Evolutionary conservation across 2,113 vertebrate species (phyloP), one percentile per base, ranked within the genome.

Genomic region (Hippocampus comes): DNA sequence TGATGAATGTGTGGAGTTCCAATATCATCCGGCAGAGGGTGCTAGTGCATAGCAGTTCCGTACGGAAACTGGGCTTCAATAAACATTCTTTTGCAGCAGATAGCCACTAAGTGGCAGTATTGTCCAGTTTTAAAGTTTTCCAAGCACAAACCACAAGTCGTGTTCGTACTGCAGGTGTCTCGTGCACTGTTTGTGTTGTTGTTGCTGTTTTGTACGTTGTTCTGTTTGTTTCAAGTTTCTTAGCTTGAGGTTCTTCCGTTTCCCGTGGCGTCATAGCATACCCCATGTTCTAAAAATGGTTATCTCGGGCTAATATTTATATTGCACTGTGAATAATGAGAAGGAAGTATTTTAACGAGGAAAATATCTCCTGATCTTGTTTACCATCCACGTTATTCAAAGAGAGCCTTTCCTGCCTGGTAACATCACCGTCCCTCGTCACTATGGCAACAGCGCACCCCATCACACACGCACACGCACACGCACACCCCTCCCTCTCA

Each of bases 371-470:
- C 68, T 73, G 65, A 69, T 78, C 77, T 79, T 86, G 78, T 78
- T 81, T 78, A 81, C 74, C 72, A 41, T 65, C 74, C 65, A 59
- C 66, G 80, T 73, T 74, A 68, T 65, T 80, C 76, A 65, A 67
- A 78, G 76, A 72, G 78, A 71, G 65, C 74, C 81, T 84, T 84
- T 85, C 86, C 85, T 88, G 87, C 87, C 84, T 89, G 79, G 82
- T 78, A 88, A 91, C 89, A 80, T 87, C 90, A 87, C 87, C 90
- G 88, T 92, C 89, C 91, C 84, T 66, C 78, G 85, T 92, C 86
- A 82, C 92, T 86, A 93, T 93, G 84, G 92, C 86, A 93, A 93
- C 92, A 88, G 78, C 84, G 83, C 81, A 21, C 12, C 63, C 17
- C 61, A 66, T 59, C 41, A 41, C 34, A 79, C 81, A 75, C 72